Evolutionary conservation across 1,140 invertebrate species (phyloP), one percentile per base, ranked within the genome.

Genomic region (Physella acuta): DNA sequence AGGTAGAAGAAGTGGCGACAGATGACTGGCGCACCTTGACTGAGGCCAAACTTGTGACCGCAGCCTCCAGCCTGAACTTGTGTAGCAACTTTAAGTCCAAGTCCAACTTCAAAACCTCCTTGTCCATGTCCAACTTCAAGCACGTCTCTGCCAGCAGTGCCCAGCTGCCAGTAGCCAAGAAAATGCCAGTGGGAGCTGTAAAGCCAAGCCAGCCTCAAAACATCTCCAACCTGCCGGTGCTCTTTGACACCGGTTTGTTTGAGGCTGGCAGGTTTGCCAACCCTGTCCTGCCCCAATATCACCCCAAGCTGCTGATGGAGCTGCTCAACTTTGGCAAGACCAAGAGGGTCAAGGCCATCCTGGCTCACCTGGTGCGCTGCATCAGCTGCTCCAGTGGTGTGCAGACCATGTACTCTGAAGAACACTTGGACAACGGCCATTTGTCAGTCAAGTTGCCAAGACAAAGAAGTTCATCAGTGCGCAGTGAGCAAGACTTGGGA

Each of bases 291-390:
- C 97, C 98, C 0, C 98, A 99, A 79, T 99, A 99, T 85, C 98
- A 99, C 88, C 97, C 97, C 0, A 97, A 98, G 81, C 96, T 98
- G 79, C 85, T 99, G 2, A 98, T 98, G 92, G 97, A 99, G 82
- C 85, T 99, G n/a, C 86, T 99, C 0, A 98, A 98, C 85, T 98
- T 95, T 68, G 98, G 98, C 0, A 98, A 98, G 87, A 97, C 81
- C 17, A 63, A 75, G 36, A 53, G 82, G 89, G 97, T 99, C 0
- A 98, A 98, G 85, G 96, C 97, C 0, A 99, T 99, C 70, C 86
- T 99, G 44, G 91, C 94, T 2, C 97, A 99, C 88, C 87, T 99
- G 49, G 94, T 99, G 17, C 90, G 88, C n/a, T 84, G 84, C 64
- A 81, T 85, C 36, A 74, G 77, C 61, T 81, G 80, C 11, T 68